Base-by-base conservation (phyloP, 2,113 vertebrate genomes). In the Lethenteron reissneri region DNA sequence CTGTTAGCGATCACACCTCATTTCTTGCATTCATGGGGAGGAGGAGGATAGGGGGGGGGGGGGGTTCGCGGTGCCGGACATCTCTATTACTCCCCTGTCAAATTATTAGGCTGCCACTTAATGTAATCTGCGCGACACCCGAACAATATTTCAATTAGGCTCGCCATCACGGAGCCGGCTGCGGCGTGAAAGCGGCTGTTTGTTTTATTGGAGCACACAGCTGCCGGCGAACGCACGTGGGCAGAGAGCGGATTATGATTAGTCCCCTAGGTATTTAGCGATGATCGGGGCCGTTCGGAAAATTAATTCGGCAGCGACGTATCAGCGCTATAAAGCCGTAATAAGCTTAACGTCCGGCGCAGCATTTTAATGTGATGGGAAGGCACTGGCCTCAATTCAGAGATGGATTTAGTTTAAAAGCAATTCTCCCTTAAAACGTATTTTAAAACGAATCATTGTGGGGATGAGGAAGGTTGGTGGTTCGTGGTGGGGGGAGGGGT, bases 101-200 rank as follows among this genome's bases (percentile, higher is more conserved):
- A 68, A 68, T 68, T 68, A 68, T 68, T 68, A 68, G n/a, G 64
- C 25, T n/a, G 64, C 25, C 64, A 25, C 64, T 25, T 68, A n/a
- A 25, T 25, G 64, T 68, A 68, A 68, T 68, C 64, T 68, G 64
- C 64, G 64, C 25, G 64, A 25, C 64, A 68, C 64, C n/a, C 64
- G 64, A n/a, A 68, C 64, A 68, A 68, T 68, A 68, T 68, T 68
- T 68, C 64, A 68, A 68, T 68, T 68, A 68, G 64, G 64, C n/a
- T 25, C 11, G 64, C 64, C 25, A 68, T 68, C 25, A 41, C 41
- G n/a, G 64, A 11, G 25, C 64, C 25, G 64, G 25, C 64, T 68
- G n/a, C 64, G n/a, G 25, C 64, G 25, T 68, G n/a, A 68, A 68
- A 68, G 64, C 25, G 64, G n/a, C 64, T 68, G 64, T 68, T 68